A percentile compares a stretch with the other conserved stretches of the same genome.
These are phyloP conservation scores for Gymnobelideus leadbeateri DNA, from an alignment of 2,113 vertebrate species.

Conservation along the genomic window DNA sequence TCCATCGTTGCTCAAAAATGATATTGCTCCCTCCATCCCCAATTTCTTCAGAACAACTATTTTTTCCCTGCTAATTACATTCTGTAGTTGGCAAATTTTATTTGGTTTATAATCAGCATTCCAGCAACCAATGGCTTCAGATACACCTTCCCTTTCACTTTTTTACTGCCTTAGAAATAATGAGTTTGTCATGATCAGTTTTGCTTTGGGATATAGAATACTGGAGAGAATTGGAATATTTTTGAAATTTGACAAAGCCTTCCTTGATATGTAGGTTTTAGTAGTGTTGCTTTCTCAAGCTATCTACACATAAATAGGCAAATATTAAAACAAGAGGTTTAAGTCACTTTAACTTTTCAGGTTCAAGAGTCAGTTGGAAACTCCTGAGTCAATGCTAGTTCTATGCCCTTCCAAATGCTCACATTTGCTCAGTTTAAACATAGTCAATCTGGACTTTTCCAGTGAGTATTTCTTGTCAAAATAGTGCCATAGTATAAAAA, in stretches of 20 bases:
- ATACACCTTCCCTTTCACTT: conserved; percentile 28
- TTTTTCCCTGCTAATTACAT: conserved; percentile 40
- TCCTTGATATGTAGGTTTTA: conserved; percentile 20
- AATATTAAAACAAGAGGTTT: neutral
- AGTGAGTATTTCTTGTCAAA: conserved; percentile 35
- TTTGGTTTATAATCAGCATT: conserved; percentile 35
- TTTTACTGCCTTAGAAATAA: conserved; percentile 40
- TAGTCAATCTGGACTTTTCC: conserved; percentile 31
- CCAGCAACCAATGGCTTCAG: neutral
- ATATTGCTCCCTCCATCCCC: neutral
- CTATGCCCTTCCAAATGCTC: neutral
- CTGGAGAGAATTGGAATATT: neutral
- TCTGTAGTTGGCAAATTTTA: conserved; percentile 24
- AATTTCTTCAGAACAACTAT: conserved; percentile 6
- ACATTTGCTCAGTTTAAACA: neutral
- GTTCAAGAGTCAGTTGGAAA: conserved; percentile 16
- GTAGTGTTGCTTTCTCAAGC: neutral
- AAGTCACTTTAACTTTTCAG: conserved; percentile 23
- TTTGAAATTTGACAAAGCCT: neutral
- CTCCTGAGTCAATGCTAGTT: conserved; percentile 14
- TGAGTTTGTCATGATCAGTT: neutral
- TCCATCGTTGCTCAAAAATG: neutral
- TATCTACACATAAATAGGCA: neutral
- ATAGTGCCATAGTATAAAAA: conserved; percentile 40
- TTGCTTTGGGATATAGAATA: conserved; percentile 40